Evolutionary conservation across 2,888 invertebrate genomes (phyloP).

Genomic region (Serripes groenlandicus): DNA sequence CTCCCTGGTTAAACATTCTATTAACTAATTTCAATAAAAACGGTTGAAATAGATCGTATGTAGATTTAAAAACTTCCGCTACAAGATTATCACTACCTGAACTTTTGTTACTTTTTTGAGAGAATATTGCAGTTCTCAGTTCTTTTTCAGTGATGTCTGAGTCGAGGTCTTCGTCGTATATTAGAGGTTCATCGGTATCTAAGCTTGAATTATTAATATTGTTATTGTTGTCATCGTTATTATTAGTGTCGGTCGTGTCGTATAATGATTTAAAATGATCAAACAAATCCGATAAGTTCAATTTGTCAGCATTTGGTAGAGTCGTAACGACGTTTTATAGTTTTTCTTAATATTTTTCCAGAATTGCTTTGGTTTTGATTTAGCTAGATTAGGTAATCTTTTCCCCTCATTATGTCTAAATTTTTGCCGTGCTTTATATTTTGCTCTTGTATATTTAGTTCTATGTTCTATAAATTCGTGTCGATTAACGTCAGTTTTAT

Average conservation of each 20-base stretch:
- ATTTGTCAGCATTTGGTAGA: background rate
- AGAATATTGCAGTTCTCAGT: conserved; percentile 8
- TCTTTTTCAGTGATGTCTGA: conserved; percentile 17
- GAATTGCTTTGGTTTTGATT: too few species aligned
- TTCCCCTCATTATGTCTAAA: too few species aligned
- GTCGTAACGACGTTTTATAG: conserved; percentile 8
- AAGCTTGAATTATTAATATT: too few species aligned
- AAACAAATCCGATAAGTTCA: background rate
- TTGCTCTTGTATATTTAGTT: conserved; percentile 4
- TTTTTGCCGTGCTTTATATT: too few species aligned
- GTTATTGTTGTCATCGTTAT: background rate
- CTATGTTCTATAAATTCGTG: background rate
- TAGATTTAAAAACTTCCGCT: background rate
- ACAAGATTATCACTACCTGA: background rate
- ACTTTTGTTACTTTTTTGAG: conserved; percentile 15
- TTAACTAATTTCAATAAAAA: conserved; percentile 21
- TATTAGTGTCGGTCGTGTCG: background rate
- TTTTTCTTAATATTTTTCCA: too few species aligned
- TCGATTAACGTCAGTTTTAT: conserved; percentile 10
- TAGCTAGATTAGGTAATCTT: too few species aligned
- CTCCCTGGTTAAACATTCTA: conserved; percentile 3
- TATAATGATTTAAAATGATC: conserved; percentile 22
- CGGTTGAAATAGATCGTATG: background rate
- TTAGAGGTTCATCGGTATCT: too few species aligned
- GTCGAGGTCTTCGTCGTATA: too few species aligned